phyloP scores from a whole-genome alignment of 2,888 invertebrate genomes.

The Harpalus rufipes region DNA sequence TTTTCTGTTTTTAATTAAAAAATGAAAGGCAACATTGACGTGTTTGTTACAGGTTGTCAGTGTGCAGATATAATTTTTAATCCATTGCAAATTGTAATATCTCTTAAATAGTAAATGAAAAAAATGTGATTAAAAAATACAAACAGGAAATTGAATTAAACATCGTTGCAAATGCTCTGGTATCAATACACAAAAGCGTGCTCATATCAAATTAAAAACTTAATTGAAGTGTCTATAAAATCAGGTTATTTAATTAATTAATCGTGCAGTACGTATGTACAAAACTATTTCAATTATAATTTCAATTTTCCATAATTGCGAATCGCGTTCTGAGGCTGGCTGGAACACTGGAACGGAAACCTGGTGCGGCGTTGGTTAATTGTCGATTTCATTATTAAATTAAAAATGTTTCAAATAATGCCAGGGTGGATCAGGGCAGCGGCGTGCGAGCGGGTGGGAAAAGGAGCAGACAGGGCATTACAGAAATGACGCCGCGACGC shows the following conservation, averaged over 20 bases:
- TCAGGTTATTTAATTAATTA: conserved; percentile 72
- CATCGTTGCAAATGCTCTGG: conserved; percentile 4
- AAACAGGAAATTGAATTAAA: conserved; percentile 45
- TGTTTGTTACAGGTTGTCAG: background rate
- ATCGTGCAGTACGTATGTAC: conserved; percentile 68
- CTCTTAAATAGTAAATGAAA: conserved; percentile 22
- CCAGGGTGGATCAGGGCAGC: conserved; percentile 70
- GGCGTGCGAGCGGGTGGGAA: conserved; percentile 68
- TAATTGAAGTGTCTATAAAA: conserved; percentile 66
- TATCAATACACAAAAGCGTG: conserved; percentile 51
- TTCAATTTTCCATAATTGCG: conserved; percentile 74
- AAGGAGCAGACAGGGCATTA: conserved; percentile 72
- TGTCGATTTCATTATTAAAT: conserved; percentile 75
- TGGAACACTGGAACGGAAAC: conserved; percentile 8
- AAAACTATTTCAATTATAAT: conserved; percentile 74
- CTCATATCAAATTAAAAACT: conserved; percentile 64
- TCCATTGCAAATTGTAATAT: background rate
- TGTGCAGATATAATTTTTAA: conserved; percentile 11
- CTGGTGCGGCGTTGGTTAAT: conserved; percentile 71
- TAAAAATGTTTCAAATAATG: conserved; percentile 73
- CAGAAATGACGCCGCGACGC: conserved; percentile 74
- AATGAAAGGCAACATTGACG: background rate
- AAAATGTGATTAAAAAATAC: conserved; percentile 21
- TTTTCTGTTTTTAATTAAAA: conserved; percentile 4
- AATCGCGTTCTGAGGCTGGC: conserved; percentile 56